Evolutionary conservation across 1,140 invertebrate genomes (phyloP), one percentile per base, ranked within the genome.

Genomic region (Temnothorax nylanderi): DNA sequence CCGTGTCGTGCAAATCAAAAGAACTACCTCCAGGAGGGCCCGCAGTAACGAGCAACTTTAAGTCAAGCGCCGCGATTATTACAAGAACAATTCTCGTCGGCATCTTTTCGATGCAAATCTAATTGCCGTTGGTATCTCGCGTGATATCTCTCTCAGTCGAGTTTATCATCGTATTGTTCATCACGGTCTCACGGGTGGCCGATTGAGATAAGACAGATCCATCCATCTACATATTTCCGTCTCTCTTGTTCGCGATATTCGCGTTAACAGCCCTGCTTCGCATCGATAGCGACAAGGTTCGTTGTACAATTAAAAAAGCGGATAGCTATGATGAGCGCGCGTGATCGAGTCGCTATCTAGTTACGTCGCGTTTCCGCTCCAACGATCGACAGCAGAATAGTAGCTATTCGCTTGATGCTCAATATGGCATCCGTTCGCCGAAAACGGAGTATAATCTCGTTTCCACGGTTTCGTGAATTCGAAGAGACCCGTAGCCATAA

Each of bases 381-480:
- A 56, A 16, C 44, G 21, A 41, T 82, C 80, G 62, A 26, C n/a
- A 13, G 5, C 26, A n/a, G 54, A 84, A 74, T 11, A 41, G 34
- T 18, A 18, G 37, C 32, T 44, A 41, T 69, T 21, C 37, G 56
- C 56, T 84, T 32, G 54, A 84, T 62, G 80, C 13, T 41, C 51
- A 74, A 84, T 84, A 60, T 84, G 69, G 80, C n/a, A 60, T 60
- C 80, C 69, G 80, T 60, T 74, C 26, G 32, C 32, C 80, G 80
- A 84, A 74, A 84, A 75, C 80, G 51, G 41, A 82, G 41, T 69
- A 75, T 74, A 84, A 84, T 84, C 80, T 84, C 80, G 69, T 84
- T 84, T 84, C 80, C 80, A 84, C 80, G 80, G 69, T 74, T 84
- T 84, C 54, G 80, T 84, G 80, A 84, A 62, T 84, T 72, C 80